Evolutionary conservation across 2,797 vertebrate species (phyloP).

Genomic region (Tokudaia tokunoshimensis): DNA sequence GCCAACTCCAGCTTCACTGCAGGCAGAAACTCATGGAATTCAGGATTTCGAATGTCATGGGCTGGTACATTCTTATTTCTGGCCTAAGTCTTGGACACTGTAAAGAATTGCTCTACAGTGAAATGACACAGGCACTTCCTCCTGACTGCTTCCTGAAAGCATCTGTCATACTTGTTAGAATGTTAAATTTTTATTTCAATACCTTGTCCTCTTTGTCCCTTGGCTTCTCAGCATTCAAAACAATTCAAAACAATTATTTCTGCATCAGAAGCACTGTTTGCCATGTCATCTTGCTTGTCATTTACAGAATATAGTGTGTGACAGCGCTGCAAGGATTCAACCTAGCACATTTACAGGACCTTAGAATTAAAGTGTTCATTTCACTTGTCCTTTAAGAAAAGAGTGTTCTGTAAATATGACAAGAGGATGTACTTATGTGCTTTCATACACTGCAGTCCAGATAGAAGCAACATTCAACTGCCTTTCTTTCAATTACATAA

Average conservation of each 20-base stretch:
- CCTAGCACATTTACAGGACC: constrained; percentile 12
- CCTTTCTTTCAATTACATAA: neutral
- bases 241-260: constrained; percentile 71
- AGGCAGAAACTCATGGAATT: neutral
- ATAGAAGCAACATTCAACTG: neutral
- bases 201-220: constrained; percentile 55
- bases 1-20: neutral
- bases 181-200: constrained; percentile 48
- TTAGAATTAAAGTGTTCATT: constrained; percentile 52
- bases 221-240: constrained; percentile 64
- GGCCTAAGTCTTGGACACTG: neutral
- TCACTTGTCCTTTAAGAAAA: constrained; percentile 31
- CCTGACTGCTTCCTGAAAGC: neutral
- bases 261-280: constrained; percentile 51
- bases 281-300: constrained; percentile 27
- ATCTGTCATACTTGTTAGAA: constrained; percentile 41
- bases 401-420: constrained; percentile 35
- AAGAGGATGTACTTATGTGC: neutral
- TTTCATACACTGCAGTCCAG: neutral
- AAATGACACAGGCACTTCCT: neutral
- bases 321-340: constrained; percentile 40
- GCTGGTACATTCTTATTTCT: neutral
- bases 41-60: neutral
- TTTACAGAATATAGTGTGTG: constrained; percentile 23
- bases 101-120: neutral